Conservation (phyloP, 2,113 vertebrate genomes). For the Excalfactoria chinensis region DNA sequence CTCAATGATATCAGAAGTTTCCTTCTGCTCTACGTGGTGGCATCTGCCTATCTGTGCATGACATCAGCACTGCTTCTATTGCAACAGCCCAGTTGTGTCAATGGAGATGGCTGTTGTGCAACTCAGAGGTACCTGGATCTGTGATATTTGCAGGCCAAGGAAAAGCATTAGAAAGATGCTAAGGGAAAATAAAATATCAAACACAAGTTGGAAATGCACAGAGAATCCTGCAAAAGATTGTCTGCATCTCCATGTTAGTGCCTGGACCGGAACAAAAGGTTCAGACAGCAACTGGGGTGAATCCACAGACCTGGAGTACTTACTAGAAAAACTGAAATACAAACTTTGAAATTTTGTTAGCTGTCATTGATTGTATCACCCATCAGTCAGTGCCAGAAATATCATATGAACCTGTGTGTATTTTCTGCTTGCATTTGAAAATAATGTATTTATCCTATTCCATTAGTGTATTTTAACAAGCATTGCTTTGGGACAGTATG, state of each 20-base stretch:
- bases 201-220: not conserved
- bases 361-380: constrained; percentile 3
- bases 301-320: not conserved
- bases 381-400: constrained; percentile 18
- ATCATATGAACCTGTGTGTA: constrained; percentile 33
- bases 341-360: constrained; percentile 8
- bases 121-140: not conserved
- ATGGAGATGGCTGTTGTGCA: not conserved
- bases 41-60: not conserved
- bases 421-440: constrained; percentile 67
- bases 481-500: constrained; percentile 81
- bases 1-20: not conserved
- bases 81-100: accelerated
- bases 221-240: not conserved
- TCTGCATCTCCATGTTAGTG: not conserved
- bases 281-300: not conserved
- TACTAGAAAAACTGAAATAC: not conserved
- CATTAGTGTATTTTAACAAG: constrained; percentile 83
- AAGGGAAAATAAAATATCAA: not conserved
- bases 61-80: accelerated
- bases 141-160: not conserved
- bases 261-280: not conserved
- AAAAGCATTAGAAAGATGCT: not conserved
- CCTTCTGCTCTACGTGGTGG: not conserved
- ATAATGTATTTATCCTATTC: constrained; percentile 82